phyloP scores from a whole-genome alignment of 1,140 invertebrate species.

The Leptinotarsa defecta region DNA sequence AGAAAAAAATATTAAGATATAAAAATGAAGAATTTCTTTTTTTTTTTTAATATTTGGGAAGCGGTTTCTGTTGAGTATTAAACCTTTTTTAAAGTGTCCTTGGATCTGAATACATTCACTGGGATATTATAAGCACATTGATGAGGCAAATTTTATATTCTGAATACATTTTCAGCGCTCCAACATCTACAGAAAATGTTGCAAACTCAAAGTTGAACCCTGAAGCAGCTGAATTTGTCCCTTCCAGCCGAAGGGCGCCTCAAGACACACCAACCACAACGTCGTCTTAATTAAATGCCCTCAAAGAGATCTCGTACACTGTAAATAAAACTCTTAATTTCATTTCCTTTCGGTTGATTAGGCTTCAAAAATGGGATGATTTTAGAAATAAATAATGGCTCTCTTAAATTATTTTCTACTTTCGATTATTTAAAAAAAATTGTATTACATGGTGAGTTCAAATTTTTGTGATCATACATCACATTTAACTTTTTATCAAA shows the following conservation, averaged over 20 bases:
- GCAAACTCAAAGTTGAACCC: constrained; percentile 45
- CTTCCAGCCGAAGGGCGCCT: constrained; percentile 31
- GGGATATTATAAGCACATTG: not conserved
- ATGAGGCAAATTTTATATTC: not conserved
- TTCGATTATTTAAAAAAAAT: too few species aligned
- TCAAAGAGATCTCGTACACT: constrained; percentile 24
- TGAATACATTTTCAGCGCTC: constrained; percentile 10
- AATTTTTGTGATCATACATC: too few species aligned
- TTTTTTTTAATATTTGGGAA: too few species aligned
- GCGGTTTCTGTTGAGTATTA: too few species aligned
- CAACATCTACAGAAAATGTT: constrained; percentile 20
- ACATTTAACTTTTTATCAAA: too few species aligned
- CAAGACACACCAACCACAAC: constrained; percentile 31
- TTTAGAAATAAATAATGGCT: not conserved
- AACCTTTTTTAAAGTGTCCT: too few species aligned
- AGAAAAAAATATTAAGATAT: too few species aligned
- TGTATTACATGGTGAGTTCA: too few species aligned
- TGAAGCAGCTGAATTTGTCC: constrained; percentile 50
- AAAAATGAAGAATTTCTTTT: too few species aligned
- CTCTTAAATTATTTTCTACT: not conserved
- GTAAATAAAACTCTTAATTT: constrained; percentile 36
- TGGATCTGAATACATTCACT: too few species aligned
- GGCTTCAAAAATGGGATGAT: not conserved
- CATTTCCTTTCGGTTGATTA: constrained; percentile 5
- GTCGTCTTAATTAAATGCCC: constrained; percentile 31